Base-by-base conservation (phyloP, 2,797 vertebrate species). In the Propithecus perrieri region DNA sequence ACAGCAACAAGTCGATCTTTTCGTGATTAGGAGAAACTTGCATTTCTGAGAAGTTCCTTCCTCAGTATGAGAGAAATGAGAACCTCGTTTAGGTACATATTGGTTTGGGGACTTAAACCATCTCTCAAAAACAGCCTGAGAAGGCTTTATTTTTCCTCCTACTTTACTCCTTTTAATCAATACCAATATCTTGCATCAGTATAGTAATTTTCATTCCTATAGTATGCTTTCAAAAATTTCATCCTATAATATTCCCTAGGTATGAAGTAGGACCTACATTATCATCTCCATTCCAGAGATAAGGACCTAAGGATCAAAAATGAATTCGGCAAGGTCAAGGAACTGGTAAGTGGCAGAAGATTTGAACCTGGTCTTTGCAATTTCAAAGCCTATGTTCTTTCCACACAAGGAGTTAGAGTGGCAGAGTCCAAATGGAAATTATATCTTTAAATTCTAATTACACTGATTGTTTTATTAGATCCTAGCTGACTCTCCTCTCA, bases 171-270 rank as follows among this genome's bases (percentile, higher is more conserved):
- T 87, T 76, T 96, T 80, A 61, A 88, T 72, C 50, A 92, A 35
- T 35, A 75, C 7, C 50, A 14, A 78, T 91, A 55, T 7, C 9
- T 88, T 85, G 78, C 4, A 86, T 63, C 7, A 67, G 7, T 24
- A 91, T 50, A 48, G 7, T 61, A 71, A 57, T 75, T 84, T 94
- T 95, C 22, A 96, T 12, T 91, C 79, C 71, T 61, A 48, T 11
- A 65, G 78, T 94, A 33, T 65, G 17, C 35, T 96, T 96, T 94
- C 35, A 57, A 89, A 88, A 59, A 43, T 87, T 67, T 80, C 5
- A 87, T 18, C 4, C 69, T 75, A 92, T 11, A 69, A 18, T 83
- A 78, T 4, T 63, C 17, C 33, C 12, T 81, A 33, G 53, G 15
- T 38, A 57, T 38, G 20, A 90, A n/a, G 26, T 35, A 86, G 7